phyloP scores from a whole-genome alignment of 2,113 vertebrate species.

The Ursus arctos region DNA sequence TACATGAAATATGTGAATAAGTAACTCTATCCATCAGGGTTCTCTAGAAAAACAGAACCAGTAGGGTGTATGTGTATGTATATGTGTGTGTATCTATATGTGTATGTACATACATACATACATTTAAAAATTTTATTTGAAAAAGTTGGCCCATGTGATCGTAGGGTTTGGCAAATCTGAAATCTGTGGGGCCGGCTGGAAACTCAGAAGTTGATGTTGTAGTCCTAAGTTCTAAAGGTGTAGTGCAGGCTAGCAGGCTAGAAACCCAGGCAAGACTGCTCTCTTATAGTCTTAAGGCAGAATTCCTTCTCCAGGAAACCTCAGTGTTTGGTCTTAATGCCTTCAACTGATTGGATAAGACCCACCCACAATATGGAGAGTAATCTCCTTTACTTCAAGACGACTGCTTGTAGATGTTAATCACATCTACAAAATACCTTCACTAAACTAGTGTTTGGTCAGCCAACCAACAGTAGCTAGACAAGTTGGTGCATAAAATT shows the following conservation, averaged over 20 bases:
- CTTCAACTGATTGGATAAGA: not conserved
- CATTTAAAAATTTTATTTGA: not conserved
- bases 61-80: not conserved
- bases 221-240: not conserved
- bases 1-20: not conserved
- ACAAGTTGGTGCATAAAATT: not conserved
- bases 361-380: not conserved
- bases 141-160: not conserved
- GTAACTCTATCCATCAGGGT: not conserved
- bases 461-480: not conserved
- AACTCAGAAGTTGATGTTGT: not conserved
- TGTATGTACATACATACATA: not conserved
- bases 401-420: not conserved
- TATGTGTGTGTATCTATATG: too few relatives aligned
- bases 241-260: not conserved
- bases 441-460: not conserved
- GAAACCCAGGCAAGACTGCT: conserved; percentile 4
- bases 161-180: not conserved
- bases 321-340: not conserved
- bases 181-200: not conserved
- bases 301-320: not conserved
- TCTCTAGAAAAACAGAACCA: conserved; percentile 26
- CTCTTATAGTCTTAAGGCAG: not conserved
- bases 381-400: conserved; percentile 35
- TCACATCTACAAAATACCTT: conserved; percentile 5